Percentiles rank a stretch among this genome's conserved stretches.
These are phyloP conservation scores for Cotesia vestalis DNA, from an alignment of 1,140 invertebrate genomes.

Conservation along the genomic window DNA sequence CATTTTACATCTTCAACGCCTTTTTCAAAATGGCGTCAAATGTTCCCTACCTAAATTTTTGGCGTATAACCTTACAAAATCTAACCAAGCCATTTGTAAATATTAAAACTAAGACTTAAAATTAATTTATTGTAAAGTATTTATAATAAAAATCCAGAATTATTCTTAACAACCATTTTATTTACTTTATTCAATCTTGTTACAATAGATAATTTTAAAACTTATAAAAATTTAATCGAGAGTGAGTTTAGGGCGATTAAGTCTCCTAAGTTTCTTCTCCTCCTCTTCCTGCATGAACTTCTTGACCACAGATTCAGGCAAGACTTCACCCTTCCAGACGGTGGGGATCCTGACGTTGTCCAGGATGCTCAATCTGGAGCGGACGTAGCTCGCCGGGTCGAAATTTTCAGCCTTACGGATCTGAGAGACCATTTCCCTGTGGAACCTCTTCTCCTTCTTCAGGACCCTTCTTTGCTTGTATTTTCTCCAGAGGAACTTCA, in stretches of 20 bases:
- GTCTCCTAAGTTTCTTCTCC: conserved; percentile 36
- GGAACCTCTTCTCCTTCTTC: conserved; percentile 80
- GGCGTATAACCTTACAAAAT: conserved; percentile 27
- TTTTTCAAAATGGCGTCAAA: too few relatives aligned
- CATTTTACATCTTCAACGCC: too few relatives aligned
- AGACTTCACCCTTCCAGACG: conserved; percentile 71
- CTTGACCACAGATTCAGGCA: conserved; percentile 73
- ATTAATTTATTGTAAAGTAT: not conserved
- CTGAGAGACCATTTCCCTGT: conserved; percentile 73
- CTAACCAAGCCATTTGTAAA: too few relatives aligned
- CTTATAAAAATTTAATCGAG: not conserved
- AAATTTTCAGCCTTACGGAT: conserved; percentile 79
- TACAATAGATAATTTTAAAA: conserved; percentile 26
- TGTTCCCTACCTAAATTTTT: conserved; percentile 18
- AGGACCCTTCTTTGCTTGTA: conserved; percentile 73
- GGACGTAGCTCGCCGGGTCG: conserved; percentile 77
- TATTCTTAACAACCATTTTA: not conserved
- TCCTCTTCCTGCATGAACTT: conserved; percentile 55
- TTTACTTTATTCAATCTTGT: conserved; percentile 31
- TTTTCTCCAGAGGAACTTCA: conserved; percentile 80
- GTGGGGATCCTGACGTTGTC: conserved; percentile 72
- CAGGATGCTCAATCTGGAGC: conserved; percentile 70
- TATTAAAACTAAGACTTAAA: conserved; percentile 18
- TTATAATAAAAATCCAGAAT: not conserved
- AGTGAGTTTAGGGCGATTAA: conserved; percentile 43